Base-by-base conservation (phyloP, 2,888 invertebrate genomes). In the Dichetophora obliterata region DNA sequence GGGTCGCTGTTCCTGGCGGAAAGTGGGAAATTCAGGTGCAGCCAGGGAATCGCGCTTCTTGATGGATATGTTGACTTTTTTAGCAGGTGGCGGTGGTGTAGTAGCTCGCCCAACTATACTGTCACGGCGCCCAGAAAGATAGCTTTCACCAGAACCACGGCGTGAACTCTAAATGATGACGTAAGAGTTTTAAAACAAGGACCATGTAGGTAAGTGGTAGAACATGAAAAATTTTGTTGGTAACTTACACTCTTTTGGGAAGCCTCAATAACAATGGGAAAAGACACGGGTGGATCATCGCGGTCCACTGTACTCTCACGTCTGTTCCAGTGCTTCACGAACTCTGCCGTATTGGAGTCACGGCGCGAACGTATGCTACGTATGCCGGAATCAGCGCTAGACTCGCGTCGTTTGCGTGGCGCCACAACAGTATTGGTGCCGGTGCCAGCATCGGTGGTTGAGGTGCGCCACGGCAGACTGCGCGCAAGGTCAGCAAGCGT, bases 401-500 rank as follows among this genome's bases (percentile, higher is more conserved):
- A 96, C 86, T 96, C 96, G 71, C 96, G 92, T n/a, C 96, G 91
- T 85, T 95, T 95, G 50, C 94, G 91, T 8, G 88, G 86, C 0
- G 91, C 91, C 6, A 91, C 91, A 66, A 84, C 85, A 9, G 75
- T 82, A 48, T 81, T 79, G 75, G 90, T 90, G 84, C 91, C 90
- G 16, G 79, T 77, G 14, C 81, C 81, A 0, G 81, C 80, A 0
- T 79, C 78, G 16, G 80, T 81, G 61, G 91, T 91, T 59, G 93
- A 91, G 34, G 95, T 92, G 19, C 94, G 93, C 95, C 96, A 96
- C 0, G 95, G 95, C 74, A 96, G 88, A 54, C 95, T 95, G 82
- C 95, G 93, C 2, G 96, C 96, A 76, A 97, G 91, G 86, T 96
- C 97, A 54, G 96, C 96, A 75, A 97, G 91, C 1, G 96, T 96